Base-by-base conservation (phyloP, 2,797 vertebrate species). In the Mus spretus region DNA sequence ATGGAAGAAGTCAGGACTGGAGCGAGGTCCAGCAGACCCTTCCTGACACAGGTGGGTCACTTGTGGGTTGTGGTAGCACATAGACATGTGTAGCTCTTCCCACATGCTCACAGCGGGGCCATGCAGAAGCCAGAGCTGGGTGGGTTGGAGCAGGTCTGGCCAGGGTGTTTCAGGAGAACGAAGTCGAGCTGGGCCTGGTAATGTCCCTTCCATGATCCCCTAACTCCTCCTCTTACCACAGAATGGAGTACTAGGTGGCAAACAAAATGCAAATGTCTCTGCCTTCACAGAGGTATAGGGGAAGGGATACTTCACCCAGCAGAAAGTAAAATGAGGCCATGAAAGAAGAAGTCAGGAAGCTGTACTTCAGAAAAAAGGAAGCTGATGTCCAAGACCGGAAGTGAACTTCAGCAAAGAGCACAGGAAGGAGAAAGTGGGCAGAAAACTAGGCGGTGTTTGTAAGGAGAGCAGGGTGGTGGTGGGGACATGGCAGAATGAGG, bases 131-230 rank as follows among this genome's bases (percentile, higher is more conserved):
- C 13, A 8, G 26, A 26, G 15, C 28, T 44, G 53, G 55, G 28
- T 77, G 28, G 72, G 55, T 3, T 57, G 80, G 28, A 34, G 7
- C 0, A 3, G 22, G 50, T 47, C 15, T 26, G 3, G 24, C 0
- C 7, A 6, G 37, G 34, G 11, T 26, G 40, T n/a, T 79, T 70
- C n/a, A 28, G 26, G 12, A n/a, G 80, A 83, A 53, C 75, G 61
- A 67, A n/a, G 40, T 1, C 0, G 1, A 5, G 2, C 17, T 7
- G 31, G 85, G n/a, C n/a, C 12, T 37, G 72, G 82, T 50, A 15
- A 78, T 0, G 2, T 4, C 0, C 8, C 44, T 17, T 37, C 47
- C 28, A 5, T 0, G 2, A 31, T 6, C 55, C 63, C 3, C 0
- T 2, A 4, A 20, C 13, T 79, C 53, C 28, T 28, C 9, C 1